Evolutionary conservation across 2,113 vertebrate genomes (phyloP).

Genomic region (Melierax canorus): DNA sequence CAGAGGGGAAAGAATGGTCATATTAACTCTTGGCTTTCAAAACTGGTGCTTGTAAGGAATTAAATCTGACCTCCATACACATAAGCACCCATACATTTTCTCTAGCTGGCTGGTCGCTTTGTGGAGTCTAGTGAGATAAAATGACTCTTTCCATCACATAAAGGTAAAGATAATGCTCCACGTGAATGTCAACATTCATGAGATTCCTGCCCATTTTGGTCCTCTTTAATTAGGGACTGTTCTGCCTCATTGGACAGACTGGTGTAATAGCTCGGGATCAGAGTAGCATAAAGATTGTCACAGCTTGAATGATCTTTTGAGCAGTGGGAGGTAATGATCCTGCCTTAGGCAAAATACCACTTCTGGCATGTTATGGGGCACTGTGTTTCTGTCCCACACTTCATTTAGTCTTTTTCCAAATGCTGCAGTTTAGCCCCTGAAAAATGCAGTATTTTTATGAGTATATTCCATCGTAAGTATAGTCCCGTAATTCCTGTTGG

Average conservation of each 20-base stretch:
- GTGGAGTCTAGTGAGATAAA: not conserved
- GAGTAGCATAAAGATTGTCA: conserved; percentile 14
- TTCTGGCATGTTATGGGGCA: not conserved
- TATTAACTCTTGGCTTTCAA: not conserved
- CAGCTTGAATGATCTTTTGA: conserved; percentile 27
- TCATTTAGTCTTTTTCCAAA: not conserved
- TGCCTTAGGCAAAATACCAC: not conserved
- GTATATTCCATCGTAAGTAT: not conserved
- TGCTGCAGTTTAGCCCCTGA: not conserved
- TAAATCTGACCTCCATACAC: not conserved
- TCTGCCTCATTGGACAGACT: conserved; percentile 21
- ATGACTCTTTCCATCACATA: not conserved
- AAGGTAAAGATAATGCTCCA: not conserved
- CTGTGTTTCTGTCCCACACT: not conserved
- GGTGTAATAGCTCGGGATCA: conserved; percentile 21
- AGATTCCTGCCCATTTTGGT: conserved; percentile 1
- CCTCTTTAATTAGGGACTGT: conserved; percentile 22
- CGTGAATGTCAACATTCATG: not conserved
- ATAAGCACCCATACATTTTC: not conserved
- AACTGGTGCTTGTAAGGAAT: not conserved
- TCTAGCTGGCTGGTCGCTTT: not conserved
- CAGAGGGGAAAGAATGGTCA: not conserved
- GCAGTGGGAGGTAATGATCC: conserved; percentile 28
- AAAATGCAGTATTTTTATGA: not conserved
- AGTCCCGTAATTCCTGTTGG: not conserved